Base-by-base conservation (phyloP, 2,888 invertebrate species). In the Molorchus minor region DNA sequence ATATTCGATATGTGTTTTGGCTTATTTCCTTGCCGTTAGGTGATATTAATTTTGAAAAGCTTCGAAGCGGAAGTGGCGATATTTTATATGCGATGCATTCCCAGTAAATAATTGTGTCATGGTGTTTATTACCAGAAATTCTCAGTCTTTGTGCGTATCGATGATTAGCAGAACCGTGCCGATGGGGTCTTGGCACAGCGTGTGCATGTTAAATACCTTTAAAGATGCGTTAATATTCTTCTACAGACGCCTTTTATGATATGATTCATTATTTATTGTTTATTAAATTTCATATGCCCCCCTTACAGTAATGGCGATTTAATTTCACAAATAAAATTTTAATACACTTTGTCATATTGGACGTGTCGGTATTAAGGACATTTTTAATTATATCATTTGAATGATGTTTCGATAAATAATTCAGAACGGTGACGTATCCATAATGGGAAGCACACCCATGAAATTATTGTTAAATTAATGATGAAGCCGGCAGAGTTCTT, bases 151-250 rank as follows among this genome's bases (percentile, higher is more conserved):
- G 56, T 68, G 72, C 75, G 75, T 75, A 64, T 59, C 58, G 71
- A 72, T 74, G 75, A 74, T 74, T 74, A 74, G 74, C 67, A 62
- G 65, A 68, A 61, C 66, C 72, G 72, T 73, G 72, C 69, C 69
- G 67, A 73, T 70, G 67, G 68, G 58, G 56, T 56, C 61, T 36
- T 53, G 62, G 58, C 55, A 65, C 69, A 44, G 36, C 38, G 36
- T 44, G 51, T 69, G 74, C 70, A 72, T 73, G 66, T 67, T 70
- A 72, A 74, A 72, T 67, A 64, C 64, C 63, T 63, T 69, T 70
- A 72, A 72, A 68, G 61, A 68, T 62, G 65, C 63, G 67, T 73
- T 73, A 71, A 71, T 73, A 74, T 74, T 72, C 74, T 51, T 65
- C 54, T 40, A 52, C 38, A 55, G 67, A 64, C 68, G 64, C 49